Evolutionary conservation across 2,888 invertebrate genomes (phyloP), one percentile per base, ranked within the genome.

Genomic region (Limenitis camilla): DNA sequence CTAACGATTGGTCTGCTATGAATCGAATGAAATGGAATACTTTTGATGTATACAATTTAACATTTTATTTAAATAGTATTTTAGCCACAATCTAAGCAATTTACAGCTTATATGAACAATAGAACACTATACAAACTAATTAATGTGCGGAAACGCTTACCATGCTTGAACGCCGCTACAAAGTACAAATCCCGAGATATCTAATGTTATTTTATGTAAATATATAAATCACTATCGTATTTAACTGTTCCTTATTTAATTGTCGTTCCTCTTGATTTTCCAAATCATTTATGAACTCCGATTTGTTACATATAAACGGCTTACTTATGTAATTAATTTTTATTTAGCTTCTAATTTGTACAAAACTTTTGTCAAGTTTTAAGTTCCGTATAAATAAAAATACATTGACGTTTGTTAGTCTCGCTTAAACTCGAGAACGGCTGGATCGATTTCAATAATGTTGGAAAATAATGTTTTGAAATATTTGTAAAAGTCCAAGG

Each of bases 191-290:
- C 8, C 6, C 6, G 42, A n/a, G 30, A 31, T 31, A 43, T 29
- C 31, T 10, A 43, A 32, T 32, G 27, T 32, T 49, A 10, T 28
- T 38, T 49, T 39, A 43, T 29, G 32, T 43, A 32, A 45, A 8
- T 7, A 38, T 44, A 43, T 51, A 40, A 45, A 35, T 51, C 30
- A 40, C 40, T 40, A n/a, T 27, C 39, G 10, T 27, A 38, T 8
- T 10, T 19, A 30, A 50, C 33, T 50, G 50, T 40, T 45, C 35
- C 50, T 51, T 35, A 51, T 43, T 54, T 46, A 30, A 54, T 47
- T 54, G 39, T 35, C 28, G 39, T 40, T 47, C 8, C 39, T 42
- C 47, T 51, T 36, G 48, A 51, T 43, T 51, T 10, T 31, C 27
- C 32, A 28, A n/a, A 55, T 55, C 47, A 40, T 44, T 44, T 40